phyloP scores from a whole-genome alignment of 2,113 vertebrate species.

The Caretta caretta region DNA sequence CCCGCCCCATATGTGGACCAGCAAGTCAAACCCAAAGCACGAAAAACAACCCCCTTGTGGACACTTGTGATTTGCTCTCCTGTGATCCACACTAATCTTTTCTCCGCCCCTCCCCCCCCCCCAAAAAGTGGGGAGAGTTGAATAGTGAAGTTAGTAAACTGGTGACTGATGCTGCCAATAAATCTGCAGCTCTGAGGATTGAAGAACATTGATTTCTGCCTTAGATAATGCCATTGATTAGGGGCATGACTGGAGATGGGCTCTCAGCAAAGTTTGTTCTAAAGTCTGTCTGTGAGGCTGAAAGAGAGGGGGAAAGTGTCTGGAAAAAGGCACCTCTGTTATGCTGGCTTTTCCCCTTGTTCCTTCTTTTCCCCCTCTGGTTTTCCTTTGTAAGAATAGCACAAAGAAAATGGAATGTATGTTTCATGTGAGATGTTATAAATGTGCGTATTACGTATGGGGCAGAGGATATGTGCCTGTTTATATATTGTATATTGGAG shows the following conservation, averaged over 20 bases:
- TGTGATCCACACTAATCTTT: background rate
- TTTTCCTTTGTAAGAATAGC: background rate
- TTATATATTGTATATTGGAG: background rate
- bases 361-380: background rate
- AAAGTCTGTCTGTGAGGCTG: background rate
- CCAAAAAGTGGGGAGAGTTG: background rate
- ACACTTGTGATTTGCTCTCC: background rate
- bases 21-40: background rate
- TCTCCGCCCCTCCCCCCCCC: too few species aligned
- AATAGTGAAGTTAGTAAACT: background rate
- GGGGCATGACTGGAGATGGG: background rate
- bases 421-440: background rate
- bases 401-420: background rate
- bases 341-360: too few species aligned
- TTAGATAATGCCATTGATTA: background rate
- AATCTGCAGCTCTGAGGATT: background rate
- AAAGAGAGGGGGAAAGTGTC: background rate
- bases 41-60: accelerated
- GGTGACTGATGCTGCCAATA: background rate
- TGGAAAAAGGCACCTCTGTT: background rate
- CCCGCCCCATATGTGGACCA: background rate
- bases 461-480: background rate
- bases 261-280: background rate
- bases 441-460: background rate
- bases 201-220: background rate